Base-by-base conservation (phyloP, 2,888 invertebrate species). In the Margaritifera margaritifera region DNA sequence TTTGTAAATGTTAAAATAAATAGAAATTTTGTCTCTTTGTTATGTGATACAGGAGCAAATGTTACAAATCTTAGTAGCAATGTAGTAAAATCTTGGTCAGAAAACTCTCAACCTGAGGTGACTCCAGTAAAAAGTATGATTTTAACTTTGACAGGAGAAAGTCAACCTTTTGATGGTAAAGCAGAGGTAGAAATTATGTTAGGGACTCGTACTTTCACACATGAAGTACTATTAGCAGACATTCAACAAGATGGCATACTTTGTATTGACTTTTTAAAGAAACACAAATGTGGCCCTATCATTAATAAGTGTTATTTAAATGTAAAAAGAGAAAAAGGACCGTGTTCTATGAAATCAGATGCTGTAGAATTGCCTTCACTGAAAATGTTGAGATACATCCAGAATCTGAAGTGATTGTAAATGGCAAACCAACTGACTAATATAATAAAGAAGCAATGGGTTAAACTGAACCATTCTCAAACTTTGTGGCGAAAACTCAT, bases 201-300 rank as follows among this genome's bases (percentile, higher is more conserved):
- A n/a, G n/a, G n/a, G n/a, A n/a, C n/a, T n/a, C n/a, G n/a, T n/a
- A n/a, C n/a, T n/a, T n/a, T n/a, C n/a, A n/a, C n/a, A n/a, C n/a
- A n/a, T n/a, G 22, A 50, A 62, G 53, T 69, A 61, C 42, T 71
- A 25, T 55, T 68, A 42, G 51, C 68, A 50, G 57, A 66, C 27
- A 54, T 66, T 42, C 51, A 20, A 25, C 62, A 59, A 51, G 65
- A 65, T 68, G 62, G 54, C 55, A 68, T 68, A 42, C 19, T 71
- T n/a, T 68, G 65, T 19, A 51, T 71, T 22, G 71, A 71, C 62
- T 71, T 71, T 55, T 54, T n/a, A n/a, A n/a, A n/a, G n/a, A n/a
- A n/a, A n/a, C n/a, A n/a, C n/a, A n/a, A n/a, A n/a, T n/a, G n/a
- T 71, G 63, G 62, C 27, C 50, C 8, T 53, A 24, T 42, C 59